phyloP scores from a whole-genome alignment of 2,113 vertebrate genomes.

The Hemiscyllium ocellatum region DNA sequence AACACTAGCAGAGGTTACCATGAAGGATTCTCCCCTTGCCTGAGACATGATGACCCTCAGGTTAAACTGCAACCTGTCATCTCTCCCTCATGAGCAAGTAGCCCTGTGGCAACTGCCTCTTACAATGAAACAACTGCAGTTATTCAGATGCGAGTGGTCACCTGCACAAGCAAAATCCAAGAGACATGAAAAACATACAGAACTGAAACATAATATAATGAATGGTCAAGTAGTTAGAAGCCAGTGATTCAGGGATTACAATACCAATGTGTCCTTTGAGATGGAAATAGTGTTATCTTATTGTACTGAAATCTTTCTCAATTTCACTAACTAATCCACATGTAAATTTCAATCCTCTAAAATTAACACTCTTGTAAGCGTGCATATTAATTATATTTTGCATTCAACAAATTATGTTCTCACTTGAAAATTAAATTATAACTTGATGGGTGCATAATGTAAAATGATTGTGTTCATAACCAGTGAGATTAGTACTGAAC shows the following conservation, averaged over 20 bases:
- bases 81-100: too few relatives aligned
- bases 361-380: neutral
- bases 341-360: slow-evolving; percentile 1
- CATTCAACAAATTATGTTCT: slow-evolving; percentile 9
- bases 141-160: neutral
- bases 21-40: too few relatives aligned
- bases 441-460: neutral
- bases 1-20: too few relatives aligned
- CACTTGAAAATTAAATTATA: neutral
- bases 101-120: too few relatives aligned
- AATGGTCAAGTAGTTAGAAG: slow-evolving; percentile 1
- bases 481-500: neutral
- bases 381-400: slow-evolving; percentile 12
- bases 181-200: neutral
- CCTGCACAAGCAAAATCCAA: neutral
- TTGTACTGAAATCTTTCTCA: neutral
- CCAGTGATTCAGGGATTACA: neutral
- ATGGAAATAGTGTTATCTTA: neutral
- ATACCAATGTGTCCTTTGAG: neutral
- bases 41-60: too few relatives aligned
- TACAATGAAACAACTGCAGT: neutral
- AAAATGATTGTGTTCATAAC: neutral
- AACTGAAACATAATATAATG: neutral
- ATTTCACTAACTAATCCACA: neutral
- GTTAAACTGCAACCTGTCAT: too few relatives aligned